Percentiles rank a stretch among this genome's conserved stretches.
These are phyloP conservation scores for Sylvilagus bachmani DNA, from an alignment of 2,113 vertebrate species.

Conservation along the genomic window DNA sequence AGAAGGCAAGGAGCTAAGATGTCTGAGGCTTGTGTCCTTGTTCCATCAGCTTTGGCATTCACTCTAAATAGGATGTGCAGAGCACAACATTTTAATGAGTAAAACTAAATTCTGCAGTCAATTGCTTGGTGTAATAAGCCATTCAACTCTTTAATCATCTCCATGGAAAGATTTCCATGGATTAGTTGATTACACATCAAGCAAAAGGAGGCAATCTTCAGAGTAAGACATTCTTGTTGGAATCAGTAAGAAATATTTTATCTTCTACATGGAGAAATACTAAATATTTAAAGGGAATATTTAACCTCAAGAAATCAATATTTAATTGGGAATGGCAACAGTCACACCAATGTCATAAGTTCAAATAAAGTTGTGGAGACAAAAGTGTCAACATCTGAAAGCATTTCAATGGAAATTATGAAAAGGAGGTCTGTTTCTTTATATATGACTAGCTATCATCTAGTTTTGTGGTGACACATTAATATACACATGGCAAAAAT, in stretches of 20 bases:
- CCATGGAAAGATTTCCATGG: not conserved
- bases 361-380: constrained; percentile 54
- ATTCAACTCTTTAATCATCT: constrained; percentile 60
- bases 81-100: not conserved
- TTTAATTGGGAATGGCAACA: constrained; percentile 73
- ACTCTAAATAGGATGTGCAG: not conserved
- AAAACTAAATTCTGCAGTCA: not conserved
- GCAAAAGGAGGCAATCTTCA: not conserved
- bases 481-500: constrained; percentile 43
- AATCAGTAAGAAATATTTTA: constrained; percentile 61
- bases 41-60: not conserved
- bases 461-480: constrained; percentile 22
- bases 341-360: constrained; percentile 61
- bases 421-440: not conserved
- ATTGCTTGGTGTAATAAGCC: not conserved
- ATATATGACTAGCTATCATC: not conserved
- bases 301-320: constrained; percentile 69
- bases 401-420: not conserved
- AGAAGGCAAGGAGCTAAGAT: too few relatives aligned
- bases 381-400: constrained; percentile 56
- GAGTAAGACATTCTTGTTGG: constrained; percentile 42
- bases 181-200: constrained; percentile 57
- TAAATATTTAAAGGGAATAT: constrained; percentile 62
- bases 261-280: constrained; percentile 59
- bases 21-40: too few relatives aligned